Evolutionary conservation across 2,888 invertebrate genomes (phyloP).

Genomic region (Galerucella nymphaeae): DNA sequence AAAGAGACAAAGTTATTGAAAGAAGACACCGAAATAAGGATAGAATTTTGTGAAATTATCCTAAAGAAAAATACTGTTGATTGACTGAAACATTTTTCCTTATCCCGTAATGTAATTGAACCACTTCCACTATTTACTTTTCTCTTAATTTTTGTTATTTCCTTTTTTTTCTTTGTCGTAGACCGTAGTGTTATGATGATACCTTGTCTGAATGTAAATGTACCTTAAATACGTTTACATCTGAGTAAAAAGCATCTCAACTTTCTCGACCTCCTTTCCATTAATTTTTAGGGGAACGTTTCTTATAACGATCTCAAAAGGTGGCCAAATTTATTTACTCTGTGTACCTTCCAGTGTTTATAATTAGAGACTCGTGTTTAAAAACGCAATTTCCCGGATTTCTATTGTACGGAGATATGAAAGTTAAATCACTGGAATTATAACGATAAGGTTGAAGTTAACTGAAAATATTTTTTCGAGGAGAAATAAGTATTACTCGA

Average conservation of each 20-base stretch:
- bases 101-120: neutral
- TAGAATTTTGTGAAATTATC: neutral
- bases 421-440: neutral
- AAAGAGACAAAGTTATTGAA: too few species aligned
- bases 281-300: conserved; percentile 23
- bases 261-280: conserved; percentile 22
- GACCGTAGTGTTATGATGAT: conserved; percentile 20
- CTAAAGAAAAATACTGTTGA: neutral
- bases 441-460: neutral
- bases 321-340: conserved; percentile 25
- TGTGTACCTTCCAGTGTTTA: conserved; percentile 18
- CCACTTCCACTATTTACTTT: conserved; percentile 5
- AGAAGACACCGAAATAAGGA: too few species aligned
- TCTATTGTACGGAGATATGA: neutral
- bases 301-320: conserved; percentile 20
- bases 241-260: conserved; percentile 21
- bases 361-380: conserved; percentile 17
- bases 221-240: conserved; percentile 18
- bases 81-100: neutral
- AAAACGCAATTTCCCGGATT: conserved; percentile 9
- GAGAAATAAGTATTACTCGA: neutral
- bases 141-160: neutral
- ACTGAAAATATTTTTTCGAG: neutral
- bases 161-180: conserved; percentile 13
- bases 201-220: conserved; percentile 21